Conservation (phyloP, 2,888 invertebrate species). For the Andricus curvator region DNA sequence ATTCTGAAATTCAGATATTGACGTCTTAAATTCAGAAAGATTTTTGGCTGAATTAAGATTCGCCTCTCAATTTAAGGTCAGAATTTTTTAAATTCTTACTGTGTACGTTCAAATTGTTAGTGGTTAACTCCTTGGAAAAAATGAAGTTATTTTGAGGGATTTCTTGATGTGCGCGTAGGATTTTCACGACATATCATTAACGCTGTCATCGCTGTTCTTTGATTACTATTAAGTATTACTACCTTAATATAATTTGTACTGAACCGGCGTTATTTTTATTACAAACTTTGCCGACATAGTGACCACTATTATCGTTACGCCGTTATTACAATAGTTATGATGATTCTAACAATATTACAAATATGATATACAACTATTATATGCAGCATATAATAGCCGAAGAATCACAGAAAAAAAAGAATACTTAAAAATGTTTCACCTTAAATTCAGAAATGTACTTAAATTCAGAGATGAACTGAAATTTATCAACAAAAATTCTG, state of each 20-base stretch:
- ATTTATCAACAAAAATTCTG: too few relatives aligned
- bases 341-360: conserved; percentile 47
- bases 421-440: too few relatives aligned
- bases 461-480: too few relatives aligned
- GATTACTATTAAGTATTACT: conserved; percentile 51
- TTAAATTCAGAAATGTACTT: too few relatives aligned
- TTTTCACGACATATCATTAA: conserved; percentile 66
- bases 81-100: too few relatives aligned
- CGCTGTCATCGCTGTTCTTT: conserved; percentile 54
- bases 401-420: neutral
- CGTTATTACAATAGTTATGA: conserved; percentile 50
- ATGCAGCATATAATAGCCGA: conserved; percentile 41
- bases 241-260: conserved; percentile 50
- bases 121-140: too few relatives aligned
- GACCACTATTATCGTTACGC: conserved; percentile 49
- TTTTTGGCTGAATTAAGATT: too few relatives aligned
- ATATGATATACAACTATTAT: conserved; percentile 38
- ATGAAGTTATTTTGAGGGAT: neutral
- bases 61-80: too few relatives aligned
- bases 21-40: too few relatives aligned
- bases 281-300: conserved; percentile 47
- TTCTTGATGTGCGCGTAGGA: neutral
- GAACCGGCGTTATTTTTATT: conserved; percentile 47
- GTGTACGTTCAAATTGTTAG: too few relatives aligned
- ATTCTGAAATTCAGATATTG: too few relatives aligned